A percentile compares a stretch with the other conserved stretches of the same genome.
phyloP scores from a whole-genome alignment of 2,797 vertebrate genomes.

The Enteromius viviparus region DNA sequence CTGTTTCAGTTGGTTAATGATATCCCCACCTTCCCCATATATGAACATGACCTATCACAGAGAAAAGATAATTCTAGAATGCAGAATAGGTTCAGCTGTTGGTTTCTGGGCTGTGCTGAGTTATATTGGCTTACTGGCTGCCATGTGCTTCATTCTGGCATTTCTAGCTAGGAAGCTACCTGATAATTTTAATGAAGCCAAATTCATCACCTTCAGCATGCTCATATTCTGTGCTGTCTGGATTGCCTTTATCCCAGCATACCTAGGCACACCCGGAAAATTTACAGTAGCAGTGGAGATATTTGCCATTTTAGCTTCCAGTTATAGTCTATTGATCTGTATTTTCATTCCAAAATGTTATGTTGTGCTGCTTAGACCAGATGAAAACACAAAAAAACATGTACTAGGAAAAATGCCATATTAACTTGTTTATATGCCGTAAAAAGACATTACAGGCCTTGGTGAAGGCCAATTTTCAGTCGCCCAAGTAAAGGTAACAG shows the following conservation, averaged over 20 bases:
- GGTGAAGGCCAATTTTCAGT: too few relatives aligned
- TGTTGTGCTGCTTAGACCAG: too few relatives aligned
- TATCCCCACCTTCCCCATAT: constrained; percentile 50
- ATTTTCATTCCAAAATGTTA: too few relatives aligned
- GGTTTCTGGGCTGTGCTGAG: constrained; percentile 56
- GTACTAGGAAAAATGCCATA: too few relatives aligned
- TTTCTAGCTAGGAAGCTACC: constrained; percentile 50
- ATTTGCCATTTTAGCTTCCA: constrained; percentile 60
- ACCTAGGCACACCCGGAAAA: constrained; percentile 54
- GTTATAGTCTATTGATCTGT: constrained; percentile 56
- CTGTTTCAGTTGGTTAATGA: constrained; percentile 44
- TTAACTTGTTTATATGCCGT: too few relatives aligned
- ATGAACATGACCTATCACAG: constrained; percentile 47
- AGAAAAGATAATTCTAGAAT: constrained; percentile 58
- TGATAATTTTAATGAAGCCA: constrained; percentile 58
- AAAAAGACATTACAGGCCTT: too few relatives aligned
- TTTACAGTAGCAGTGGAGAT: constrained; percentile 57
- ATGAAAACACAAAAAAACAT: too few relatives aligned
- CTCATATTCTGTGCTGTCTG: constrained; percentile 50
- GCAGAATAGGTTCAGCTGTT: constrained; percentile 42
- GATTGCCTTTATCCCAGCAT: constrained; percentile 56
- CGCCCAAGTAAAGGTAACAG: too few relatives aligned
- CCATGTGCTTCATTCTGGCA: constrained; percentile 56
- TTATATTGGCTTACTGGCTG: constrained; percentile 55
- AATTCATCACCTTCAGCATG: constrained; percentile 61